Evolutionary conservation across 2,113 vertebrate species (phyloP), one percentile per base, ranked within the genome.

Genomic region (Microcebus tavaratra): DNA sequence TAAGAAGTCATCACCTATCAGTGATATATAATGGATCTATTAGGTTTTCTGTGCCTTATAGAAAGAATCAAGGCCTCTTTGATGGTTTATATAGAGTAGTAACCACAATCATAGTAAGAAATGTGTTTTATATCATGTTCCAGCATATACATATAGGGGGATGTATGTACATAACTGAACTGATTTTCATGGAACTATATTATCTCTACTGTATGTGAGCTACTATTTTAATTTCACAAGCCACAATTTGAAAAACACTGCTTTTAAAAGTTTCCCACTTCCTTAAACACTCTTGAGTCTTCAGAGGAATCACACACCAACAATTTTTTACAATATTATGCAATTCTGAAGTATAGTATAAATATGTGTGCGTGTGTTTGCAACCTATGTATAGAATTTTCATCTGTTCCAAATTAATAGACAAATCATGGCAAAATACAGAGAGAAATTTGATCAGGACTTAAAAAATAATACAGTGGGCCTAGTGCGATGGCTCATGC

Each of bases 1-100:
- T 99, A 99, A 98, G 98, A 61, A 57, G 45, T 59, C 78, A 45
- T 13, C 4, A 80, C 14, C 53, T 80, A 4, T 73, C 11, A 68
- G 17, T 68, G 82, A 48, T 72, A 88, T 50, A 80, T 42, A 80
- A 65, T 23, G 76, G 36, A 29, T 76, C 34, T 90, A 0, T 83
- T 88, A 14, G 11, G 8, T 76, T 10, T 80, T 85, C 72, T 85
- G 7, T 36, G 55, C n/a, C 50, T 78, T n/a, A 9, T 76, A 53
- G 31, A 82, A 96, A 73, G n/a, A 88, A 95, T 82, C 72, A 86
- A 36, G 39, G 8, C 80, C 67, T 97, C n/a, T 86, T 68, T 85
- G 27, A n/a, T 88, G 42, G 6, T 83, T 95, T 96, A 23, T 94
- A 23, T 73, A 86, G 61, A 73, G 34, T 7, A 76, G 15, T 85